These are phyloP conservation scores for Toxostoma redivivum DNA, from an alignment of 2,113 vertebrate species.

Conservation along the genomic window DNA sequence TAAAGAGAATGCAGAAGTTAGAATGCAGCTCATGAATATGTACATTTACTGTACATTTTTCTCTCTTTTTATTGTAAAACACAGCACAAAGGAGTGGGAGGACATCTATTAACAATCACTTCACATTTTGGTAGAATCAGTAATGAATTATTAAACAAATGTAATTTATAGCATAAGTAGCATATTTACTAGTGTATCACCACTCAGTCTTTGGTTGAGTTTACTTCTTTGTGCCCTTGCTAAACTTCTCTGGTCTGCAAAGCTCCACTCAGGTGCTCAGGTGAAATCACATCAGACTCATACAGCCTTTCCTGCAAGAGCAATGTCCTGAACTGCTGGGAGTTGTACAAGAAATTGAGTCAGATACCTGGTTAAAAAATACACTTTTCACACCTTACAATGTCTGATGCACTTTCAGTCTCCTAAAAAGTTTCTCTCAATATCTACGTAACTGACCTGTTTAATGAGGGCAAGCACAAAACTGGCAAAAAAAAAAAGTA, in stretches of 20 bases:
- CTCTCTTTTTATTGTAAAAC: background rate
- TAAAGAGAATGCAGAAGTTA: background rate
- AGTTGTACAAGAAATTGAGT: background rate
- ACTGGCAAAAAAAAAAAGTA: background rate
- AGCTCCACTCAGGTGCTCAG: background rate
- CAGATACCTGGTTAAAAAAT: background rate
- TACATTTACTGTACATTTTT: background rate
- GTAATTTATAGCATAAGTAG: background rate
- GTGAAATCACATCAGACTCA: background rate
- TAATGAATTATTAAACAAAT: background rate
- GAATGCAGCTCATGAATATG: background rate
- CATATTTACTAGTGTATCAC: background rate
- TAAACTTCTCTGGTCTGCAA: background rate
- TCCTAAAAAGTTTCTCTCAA: background rate
- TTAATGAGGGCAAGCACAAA: background rate
- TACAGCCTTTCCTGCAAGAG: background rate
- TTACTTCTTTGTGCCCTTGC: background rate
- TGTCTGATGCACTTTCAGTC: background rate
- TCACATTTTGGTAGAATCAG: background rate
- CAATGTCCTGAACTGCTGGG: background rate
- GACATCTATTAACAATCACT: background rate
- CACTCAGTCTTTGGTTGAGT: background rate
- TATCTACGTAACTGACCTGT: rapidly evolving
- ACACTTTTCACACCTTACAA: rapidly evolving
- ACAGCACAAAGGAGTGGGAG: background rate